These are phyloP conservation scores for Sula dactylatra DNA, from an alignment of 2,113 vertebrate species.

Conservation along the genomic window DNA sequence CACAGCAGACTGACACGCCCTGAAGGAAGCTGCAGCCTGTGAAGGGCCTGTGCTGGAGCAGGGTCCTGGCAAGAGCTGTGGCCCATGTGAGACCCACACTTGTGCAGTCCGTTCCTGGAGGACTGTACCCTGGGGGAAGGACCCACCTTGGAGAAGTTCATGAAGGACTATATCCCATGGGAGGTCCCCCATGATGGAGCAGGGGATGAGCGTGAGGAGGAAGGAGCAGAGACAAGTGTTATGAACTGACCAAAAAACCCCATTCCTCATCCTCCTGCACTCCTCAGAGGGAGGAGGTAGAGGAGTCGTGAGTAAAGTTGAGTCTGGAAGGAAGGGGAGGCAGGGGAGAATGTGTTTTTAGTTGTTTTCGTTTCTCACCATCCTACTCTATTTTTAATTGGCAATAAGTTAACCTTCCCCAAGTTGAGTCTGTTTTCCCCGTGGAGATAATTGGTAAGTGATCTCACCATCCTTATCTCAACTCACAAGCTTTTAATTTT, in stretches of 20 bases:
- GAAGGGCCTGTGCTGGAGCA: background rate
- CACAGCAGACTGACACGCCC: background rate
- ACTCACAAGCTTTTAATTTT: background rate
- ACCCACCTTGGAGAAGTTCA: background rate
- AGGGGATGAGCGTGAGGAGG: background rate
- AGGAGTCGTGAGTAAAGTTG: background rate
- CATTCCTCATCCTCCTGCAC: too few relatives aligned
- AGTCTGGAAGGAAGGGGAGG: background rate
- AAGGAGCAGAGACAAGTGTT: background rate
- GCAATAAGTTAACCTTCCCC: background rate
- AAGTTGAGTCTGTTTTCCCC: background rate
- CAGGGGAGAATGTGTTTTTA: background rate
- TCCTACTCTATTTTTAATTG: background rate
- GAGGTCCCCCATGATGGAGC: background rate
- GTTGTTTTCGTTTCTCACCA: background rate
- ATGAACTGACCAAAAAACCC: background rate
- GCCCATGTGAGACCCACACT: accelerated
- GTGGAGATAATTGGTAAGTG: background rate
- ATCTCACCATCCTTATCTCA: background rate
- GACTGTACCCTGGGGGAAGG: background rate
- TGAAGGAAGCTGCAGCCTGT: background rate
- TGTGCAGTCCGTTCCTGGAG: background rate
- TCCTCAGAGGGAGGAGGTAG: background rate
- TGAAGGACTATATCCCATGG: background rate
- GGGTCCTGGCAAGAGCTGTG: background rate